Conservation (phyloP, 1,140 invertebrate genomes). For the Drosophila pseudoobscura region DNA sequence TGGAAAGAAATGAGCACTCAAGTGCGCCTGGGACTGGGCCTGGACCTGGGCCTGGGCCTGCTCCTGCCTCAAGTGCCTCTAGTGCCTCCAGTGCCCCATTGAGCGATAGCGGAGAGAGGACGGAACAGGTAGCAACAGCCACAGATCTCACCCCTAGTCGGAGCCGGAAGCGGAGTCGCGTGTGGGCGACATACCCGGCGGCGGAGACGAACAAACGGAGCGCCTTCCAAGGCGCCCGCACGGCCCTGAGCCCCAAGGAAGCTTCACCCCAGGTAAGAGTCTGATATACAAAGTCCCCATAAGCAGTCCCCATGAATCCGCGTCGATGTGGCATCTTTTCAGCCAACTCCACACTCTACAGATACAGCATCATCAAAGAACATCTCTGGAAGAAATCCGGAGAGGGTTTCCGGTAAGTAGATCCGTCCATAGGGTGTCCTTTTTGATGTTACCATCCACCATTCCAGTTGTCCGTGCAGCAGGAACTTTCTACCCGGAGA, state of each 20-base stretch:
- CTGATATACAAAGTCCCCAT: no score
- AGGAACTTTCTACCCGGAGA: slow-evolving; percentile 82
- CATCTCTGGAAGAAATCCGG: slow-evolving; percentile 13
- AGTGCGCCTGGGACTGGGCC: background rate
- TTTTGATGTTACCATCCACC: no score
- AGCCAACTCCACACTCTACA: slow-evolving; percentile 16
- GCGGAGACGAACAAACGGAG: background rate
- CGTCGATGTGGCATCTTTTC: background rate
- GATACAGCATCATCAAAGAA: slow-evolving; percentile 11
- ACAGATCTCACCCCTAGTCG: slow-evolving; percentile 62
- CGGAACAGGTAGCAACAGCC: slow-evolving; percentile 11
- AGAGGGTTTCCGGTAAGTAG: slow-evolving; percentile 50
- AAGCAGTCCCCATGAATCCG: background rate
- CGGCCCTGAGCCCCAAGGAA: slow-evolving; percentile 10
- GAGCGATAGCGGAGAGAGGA: slow-evolving; percentile 1
- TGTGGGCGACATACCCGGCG: slow-evolving; percentile 24
- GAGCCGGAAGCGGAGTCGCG: slow-evolving; percentile 42
- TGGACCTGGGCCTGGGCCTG: background rate
- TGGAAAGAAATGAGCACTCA: slow-evolving; percentile 87
- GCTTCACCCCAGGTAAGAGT: slow-evolving; percentile 9
- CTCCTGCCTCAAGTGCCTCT: background rate
- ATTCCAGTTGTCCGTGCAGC: slow-evolving; percentile 81
- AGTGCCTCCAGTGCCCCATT: background rate
- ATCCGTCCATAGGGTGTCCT: no score
- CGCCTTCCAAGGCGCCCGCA: no score